Conservation (phyloP, 2,888 invertebrate genomes). For the Teleogryllus oceanicus region DNA sequence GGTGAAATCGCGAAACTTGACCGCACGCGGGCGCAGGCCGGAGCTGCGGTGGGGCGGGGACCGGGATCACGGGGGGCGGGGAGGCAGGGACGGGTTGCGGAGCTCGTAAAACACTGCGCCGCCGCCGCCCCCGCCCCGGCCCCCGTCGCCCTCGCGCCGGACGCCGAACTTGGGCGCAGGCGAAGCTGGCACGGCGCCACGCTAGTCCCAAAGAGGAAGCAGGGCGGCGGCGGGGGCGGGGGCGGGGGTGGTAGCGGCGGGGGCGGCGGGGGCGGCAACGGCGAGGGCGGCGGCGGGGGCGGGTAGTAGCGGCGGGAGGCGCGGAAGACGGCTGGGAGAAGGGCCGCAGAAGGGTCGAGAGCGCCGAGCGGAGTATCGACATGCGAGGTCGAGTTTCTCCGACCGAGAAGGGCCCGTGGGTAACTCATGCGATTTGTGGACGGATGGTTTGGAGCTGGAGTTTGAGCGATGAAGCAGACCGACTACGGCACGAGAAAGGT, state of each 20-base stretch:
- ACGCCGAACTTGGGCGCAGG: neutral
- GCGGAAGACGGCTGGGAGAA: neutral
- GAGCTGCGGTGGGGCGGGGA: neutral
- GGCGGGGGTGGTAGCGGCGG: neutral
- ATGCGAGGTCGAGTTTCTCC: neutral
- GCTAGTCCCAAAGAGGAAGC: neutral
- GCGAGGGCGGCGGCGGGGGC: neutral
- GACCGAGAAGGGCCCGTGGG: neutral
- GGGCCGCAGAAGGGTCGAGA: neutral
- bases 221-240: neutral
- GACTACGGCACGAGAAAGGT: too few species aligned
- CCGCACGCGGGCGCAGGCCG: neutral
- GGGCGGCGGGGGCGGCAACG: neutral
- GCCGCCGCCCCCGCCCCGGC: neutral
- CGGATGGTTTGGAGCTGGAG: too few species aligned
- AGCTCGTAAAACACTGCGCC: conserved; percentile 18
- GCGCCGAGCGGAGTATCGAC: neutral
- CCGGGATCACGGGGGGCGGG: neutral
- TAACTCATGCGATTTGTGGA: too few species aligned
- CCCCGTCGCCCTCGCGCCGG: neutral
- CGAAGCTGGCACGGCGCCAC: neutral
- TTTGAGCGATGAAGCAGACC: too few species aligned
- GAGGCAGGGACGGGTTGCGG: neutral
- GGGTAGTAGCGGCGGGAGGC: neutral
- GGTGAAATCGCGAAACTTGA: conserved; percentile 18